Base-by-base conservation (phyloP, 2,888 invertebrate genomes). In the Hydraecia micacea region DNA sequence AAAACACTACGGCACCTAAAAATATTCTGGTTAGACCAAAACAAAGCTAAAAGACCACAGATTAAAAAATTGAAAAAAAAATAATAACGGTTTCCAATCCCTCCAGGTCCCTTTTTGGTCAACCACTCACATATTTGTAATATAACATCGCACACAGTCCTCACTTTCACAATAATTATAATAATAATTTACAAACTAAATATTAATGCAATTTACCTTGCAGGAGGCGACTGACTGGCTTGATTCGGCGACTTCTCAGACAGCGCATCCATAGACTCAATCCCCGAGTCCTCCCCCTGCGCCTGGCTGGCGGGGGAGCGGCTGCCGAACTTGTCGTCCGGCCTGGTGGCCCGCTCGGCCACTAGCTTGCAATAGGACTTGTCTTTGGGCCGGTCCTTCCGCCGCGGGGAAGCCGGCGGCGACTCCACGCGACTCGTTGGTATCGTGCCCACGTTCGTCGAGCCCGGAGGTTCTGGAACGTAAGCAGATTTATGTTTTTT, bases 211-310 rank as follows among this genome's bases (percentile, higher is more conserved):
- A 25, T 18, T 32, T 71, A 80, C 79, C 79, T 80, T 1, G 79
- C 95, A 89, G 97, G 97, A 84, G 97, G 98, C 93, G 97, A 98
- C 96, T 96, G 98, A 95, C 97, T 98, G 95, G 98, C 98, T 93
- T 98, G 98, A 94, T 98, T 98, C n/a, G 98, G 98, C 84, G 98
- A 98, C 93, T 99, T 99, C 93, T 99, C 99, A 36, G 99, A 99
- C n/a, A 99, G 95, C 4, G 99, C 99, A 93, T 99, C 99, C 99
- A 99, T 99, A 60, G 98, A 98, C 93, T 99, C 99, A 77, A 99
- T 99, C 28, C 99, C 99, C 77, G 99, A 99, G 94, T 99, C 99
- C 92, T 99, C 99, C 67, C 98, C 98, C 90, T 98, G 98, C 62
- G 97, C 97, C 85, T 97, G 97, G 39, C 96, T 95, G 88, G 94